Conservation (phyloP, 1,140 invertebrate species). For the Scaptodrosophila lebanonensis region DNA sequence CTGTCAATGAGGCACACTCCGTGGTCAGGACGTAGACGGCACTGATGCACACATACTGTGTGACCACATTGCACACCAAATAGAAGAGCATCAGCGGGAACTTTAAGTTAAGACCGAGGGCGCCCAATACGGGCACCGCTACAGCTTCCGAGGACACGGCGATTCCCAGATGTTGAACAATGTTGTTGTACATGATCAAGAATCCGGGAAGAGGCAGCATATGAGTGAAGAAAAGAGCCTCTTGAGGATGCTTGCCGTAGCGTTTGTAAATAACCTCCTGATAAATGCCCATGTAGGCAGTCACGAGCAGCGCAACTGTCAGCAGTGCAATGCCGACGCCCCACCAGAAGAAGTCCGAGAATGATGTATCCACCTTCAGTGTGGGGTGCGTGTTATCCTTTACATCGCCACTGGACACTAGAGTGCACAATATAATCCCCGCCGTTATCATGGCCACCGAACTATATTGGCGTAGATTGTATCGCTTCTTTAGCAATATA, state of each 20-base stretch:
- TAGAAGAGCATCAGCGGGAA: slow-evolving; percentile 89
- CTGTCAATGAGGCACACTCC: slow-evolving; percentile 94
- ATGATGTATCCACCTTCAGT: slow-evolving; percentile 72
- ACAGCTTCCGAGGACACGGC: slow-evolving; percentile 65
- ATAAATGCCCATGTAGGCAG: slow-evolving; percentile 97
- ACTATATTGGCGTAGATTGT: slow-evolving; percentile 91
- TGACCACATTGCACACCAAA: slow-evolving; percentile 90
- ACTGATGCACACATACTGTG: slow-evolving; percentile 97
- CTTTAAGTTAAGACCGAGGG: slow-evolving; percentile 78
- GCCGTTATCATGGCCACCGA: slow-evolving; percentile 95
- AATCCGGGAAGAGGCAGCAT: slow-evolving; percentile 65
- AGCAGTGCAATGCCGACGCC: slow-evolving; percentile 89
- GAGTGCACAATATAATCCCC: slow-evolving; percentile 94
- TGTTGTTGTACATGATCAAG: slow-evolving; percentile 81
- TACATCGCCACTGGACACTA: slow-evolving; percentile 84
- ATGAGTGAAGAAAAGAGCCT: slow-evolving; percentile 94
- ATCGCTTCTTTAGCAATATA: slow-evolving; percentile 91
- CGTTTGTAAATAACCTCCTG: slow-evolving; percentile 93
- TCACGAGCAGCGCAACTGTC: slow-evolving; percentile 92
- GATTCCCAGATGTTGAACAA: slow-evolving; percentile 84
- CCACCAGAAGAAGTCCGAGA: slow-evolving; percentile 86
- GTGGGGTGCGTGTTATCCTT: slow-evolving; percentile 77
- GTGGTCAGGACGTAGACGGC: slow-evolving; percentile 96
- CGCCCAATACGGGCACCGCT: slow-evolving; percentile 74
- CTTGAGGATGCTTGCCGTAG: slow-evolving; percentile 95